These are phyloP conservation scores for Osmerus eperlanus DNA, from an alignment of 2,113 vertebrate species.

Conservation along the genomic window DNA sequence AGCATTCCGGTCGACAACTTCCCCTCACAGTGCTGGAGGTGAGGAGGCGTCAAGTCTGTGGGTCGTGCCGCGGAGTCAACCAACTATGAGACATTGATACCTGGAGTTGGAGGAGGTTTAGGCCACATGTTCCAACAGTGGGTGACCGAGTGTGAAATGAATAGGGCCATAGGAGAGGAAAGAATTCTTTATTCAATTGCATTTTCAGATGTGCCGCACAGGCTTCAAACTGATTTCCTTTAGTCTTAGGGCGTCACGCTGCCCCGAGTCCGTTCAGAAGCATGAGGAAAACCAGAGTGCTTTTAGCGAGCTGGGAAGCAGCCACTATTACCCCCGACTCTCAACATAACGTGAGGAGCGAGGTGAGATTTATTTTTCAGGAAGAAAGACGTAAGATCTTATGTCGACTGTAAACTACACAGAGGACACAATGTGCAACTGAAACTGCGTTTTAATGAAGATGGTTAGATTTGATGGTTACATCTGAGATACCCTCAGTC, in stretches of 20 bases:
- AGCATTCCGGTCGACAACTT: neutral
- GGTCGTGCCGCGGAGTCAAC: neutral
- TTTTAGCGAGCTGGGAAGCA: neutral
- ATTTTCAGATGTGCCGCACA: constrained; percentile 23
- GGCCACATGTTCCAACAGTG: constrained; percentile 26
- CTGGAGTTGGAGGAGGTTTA: constrained; percentile 37
- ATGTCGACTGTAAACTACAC: too few species aligned
- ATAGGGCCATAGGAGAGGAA: constrained; percentile 26
- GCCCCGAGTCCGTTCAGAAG: neutral
- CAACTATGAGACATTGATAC: constrained; percentile 23
- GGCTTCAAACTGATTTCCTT: constrained; percentile 18
- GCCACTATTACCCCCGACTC: neutral
- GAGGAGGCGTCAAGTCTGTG: too few species aligned
- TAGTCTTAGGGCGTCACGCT: constrained; percentile 19
- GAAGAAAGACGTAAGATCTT: too few species aligned
- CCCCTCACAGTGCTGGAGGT: too few species aligned
- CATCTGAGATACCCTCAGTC: too few species aligned
- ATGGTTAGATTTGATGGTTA: too few species aligned
- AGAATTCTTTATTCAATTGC: constrained; percentile 30
- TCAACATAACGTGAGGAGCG: neutral
- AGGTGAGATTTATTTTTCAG: too few species aligned
- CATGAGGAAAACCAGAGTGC: neutral
- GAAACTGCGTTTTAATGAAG: too few species aligned
- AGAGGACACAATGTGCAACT: too few species aligned
- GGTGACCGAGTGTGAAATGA: constrained; percentile 51